Conservation (phyloP, 2,797 vertebrate genomes). For the Pseudochirops corinnae region DNA sequence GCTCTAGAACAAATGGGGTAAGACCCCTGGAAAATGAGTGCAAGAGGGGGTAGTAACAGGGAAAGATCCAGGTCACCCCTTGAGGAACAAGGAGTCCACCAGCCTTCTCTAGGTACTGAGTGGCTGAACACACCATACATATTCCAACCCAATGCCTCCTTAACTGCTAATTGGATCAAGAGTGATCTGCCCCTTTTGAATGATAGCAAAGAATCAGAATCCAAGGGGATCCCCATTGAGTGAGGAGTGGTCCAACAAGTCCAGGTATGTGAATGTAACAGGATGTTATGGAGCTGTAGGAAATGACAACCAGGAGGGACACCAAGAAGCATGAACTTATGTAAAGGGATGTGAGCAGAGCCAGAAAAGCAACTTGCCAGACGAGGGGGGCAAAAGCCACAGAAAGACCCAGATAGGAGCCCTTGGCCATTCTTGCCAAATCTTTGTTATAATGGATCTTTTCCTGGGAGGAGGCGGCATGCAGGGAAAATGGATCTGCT, state of each 20-base stretch:
- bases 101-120: background rate
- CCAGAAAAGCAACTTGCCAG: accelerated
- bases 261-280: background rate
- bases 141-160: background rate
- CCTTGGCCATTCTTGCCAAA: background rate
- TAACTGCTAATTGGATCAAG: background rate
- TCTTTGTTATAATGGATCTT: background rate
- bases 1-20: too few relatives aligned
- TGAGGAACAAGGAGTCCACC: background rate
- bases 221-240: too few relatives aligned
- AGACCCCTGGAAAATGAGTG: too few relatives aligned
- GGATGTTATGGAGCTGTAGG: background rate
- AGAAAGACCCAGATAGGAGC: too few relatives aligned
- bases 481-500: background rate
- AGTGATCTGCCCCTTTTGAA: background rate
- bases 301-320: background rate
- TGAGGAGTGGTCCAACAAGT: background rate
- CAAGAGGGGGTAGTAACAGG: background rate
- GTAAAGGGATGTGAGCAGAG: background rate
- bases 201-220: background rate
- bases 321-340: background rate
- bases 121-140: background rate
- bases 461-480: background rate
- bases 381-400: too few relatives aligned
- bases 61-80: background rate